Evolutionary conservation across 2,113 vertebrate genomes (phyloP), one percentile per base, ranked within the genome.

Genomic region (Melanotaenia duboulayi): DNA sequence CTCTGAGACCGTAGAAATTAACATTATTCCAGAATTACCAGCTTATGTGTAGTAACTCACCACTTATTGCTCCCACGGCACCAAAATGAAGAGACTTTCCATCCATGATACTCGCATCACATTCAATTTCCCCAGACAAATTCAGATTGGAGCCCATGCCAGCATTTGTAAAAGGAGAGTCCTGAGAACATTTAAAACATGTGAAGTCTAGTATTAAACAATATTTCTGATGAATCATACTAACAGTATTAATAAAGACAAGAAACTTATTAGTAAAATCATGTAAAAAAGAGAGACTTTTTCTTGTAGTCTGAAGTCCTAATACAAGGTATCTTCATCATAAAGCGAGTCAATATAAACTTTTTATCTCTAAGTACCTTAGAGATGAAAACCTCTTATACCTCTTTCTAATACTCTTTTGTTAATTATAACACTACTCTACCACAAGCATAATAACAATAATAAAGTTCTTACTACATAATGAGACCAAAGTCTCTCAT

Each of bases 91-190:
- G 85, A 2, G 97, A 96, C 81, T 98, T 99, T 74, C 98, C 98
- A 91, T 99, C 98, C 98, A 99, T 99, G 89, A 99, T 98, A 88
- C 98, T 98, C 80, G 98, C 98, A 81, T 99, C 98, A 87, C 97
- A 99, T 87, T 99, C 98, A 82, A 99, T 97, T 90, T 99, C 95
- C 71, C 98, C 98, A 46, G 96, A 93, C 80, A 99, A 94, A 92
- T 99, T 99, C 65, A 99, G 93, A 92, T 99, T 99, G 81, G 98
- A 99, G 44, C 98, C 98, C 93, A 96, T 95, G 88, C 97, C 98
- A 51, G 98, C 98, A 81, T 99, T 99, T 88, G 98, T 99, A 87
- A 99, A 99, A 52, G 97, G 96, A 88, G 97, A 99, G 92, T 99
- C 96, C 97, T 99, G 90, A 85, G 86, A 91, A 92, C 54, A 85